Evolutionary conservation across 2,888 invertebrate species (phyloP), one percentile per base, ranked within the genome.

Genomic region (Arge pagana): DNA sequence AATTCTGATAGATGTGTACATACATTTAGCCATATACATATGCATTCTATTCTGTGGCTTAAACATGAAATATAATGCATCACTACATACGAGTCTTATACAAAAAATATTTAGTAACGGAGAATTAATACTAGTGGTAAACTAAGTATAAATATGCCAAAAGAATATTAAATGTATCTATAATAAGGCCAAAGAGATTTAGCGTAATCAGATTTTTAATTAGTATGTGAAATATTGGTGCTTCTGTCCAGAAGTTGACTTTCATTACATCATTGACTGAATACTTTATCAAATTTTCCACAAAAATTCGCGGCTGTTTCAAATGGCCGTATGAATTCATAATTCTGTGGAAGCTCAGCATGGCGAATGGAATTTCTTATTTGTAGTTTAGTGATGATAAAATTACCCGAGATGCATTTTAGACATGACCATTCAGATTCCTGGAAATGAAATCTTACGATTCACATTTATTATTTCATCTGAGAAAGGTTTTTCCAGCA

Each of bases 111-210:
- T 43, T 35, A 21, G 43, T 51, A 51, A 43, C 50, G 26, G 42
- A 51, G 42, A 51, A 51, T 51, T 51, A 42, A 42, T 51, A 51
- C 24, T 30, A 51, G 28, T 28, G 50, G 36, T 35, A 43, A 43
- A 43, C 24, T 43, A 43, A 31, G 42, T 50, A 51, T 48, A 43
- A 43, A 43, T 41, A 51, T 50, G 42, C 43, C 50, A 51, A 51
- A 51, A 36, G 50, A 51, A 51, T 43, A 51, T 51, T 51, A 51
- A 51, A 35, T 43, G 43, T 51, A 43, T 42, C 33, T 51, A 51
- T 43, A 26, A 43, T 35, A 43, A 24, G 43, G 43, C 42, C 50
- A 42, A 43, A 51, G 36, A 28, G 36, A 43, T 15, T 35, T 51
- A 35, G 50, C 35, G 35, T 43, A 51, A 41, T 31, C 36, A 42